Base-by-base conservation (phyloP, 2,888 invertebrate genomes). In the Microlaimidae sp. region DNA sequence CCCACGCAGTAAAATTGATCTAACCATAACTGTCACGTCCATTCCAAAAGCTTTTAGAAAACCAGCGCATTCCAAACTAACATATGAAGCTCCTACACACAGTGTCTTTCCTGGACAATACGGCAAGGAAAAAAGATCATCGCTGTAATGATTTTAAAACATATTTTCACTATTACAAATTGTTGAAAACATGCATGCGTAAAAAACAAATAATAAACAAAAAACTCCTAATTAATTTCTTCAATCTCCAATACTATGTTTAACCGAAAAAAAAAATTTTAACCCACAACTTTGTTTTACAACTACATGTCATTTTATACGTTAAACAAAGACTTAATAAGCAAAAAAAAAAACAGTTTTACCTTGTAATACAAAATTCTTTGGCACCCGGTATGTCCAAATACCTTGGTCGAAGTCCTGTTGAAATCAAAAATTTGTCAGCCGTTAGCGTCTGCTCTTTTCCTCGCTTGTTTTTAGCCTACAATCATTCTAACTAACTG, bases 71-170 rank as follows among this genome's bases (percentile, higher is more conserved):
- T 78, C 78, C 47, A 79, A 65, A 19, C 77, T 74, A 32, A 78
- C 74, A 64, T 77, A 79, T 2, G 78, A 77, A 1, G 78, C 79
- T 23, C 79, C 79, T 2, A 80, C 71, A 26, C 76, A 69, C 41
- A 79, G 68, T 2, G 78, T 78, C 62, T 75, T 77, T 1, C 77
- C 78, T 3, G 77, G 77, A 51, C 66, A 60, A 48, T 74, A 64
- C 1, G 67, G 63, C 49, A 78, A 63, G 1, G 75, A 72, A 65
- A 78, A 79, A 7, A 78, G 60, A 62, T 78, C 78, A 63, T 78
- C 78, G 49, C 77, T 77, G 62, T 38, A 66, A 64, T n/a, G n/a
- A n/a, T n/a, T n/a, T n/a, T n/a, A n/a, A n/a, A n/a, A n/a, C n/a
- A n/a, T n/a, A n/a, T n/a, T n/a, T n/a, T n/a, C n/a, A n/a, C n/a